Evolutionary conservation across 1,140 invertebrate species (phyloP).

Genomic region (Macrobrachium rosenbergii): DNA sequence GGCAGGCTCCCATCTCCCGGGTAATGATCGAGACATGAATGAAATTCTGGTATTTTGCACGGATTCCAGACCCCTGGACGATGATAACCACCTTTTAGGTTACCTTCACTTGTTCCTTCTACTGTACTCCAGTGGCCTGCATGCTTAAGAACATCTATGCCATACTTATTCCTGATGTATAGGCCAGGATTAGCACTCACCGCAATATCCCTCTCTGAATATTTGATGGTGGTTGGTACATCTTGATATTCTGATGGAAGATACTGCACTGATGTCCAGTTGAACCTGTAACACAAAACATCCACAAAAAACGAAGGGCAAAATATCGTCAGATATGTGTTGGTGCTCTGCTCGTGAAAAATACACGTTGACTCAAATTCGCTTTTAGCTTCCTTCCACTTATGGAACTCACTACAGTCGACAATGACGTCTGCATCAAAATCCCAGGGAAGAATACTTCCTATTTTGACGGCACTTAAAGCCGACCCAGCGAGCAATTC

Average conservation of each 20-base stretch:
- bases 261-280: background rate
- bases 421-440: conserved; percentile 13
- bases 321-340: background rate
- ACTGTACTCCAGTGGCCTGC: background rate
- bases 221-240: conserved; percentile 6
- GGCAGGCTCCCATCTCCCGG: conserved; percentile 43
- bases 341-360: background rate
- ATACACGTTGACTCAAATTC: background rate
- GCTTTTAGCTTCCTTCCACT: background rate
- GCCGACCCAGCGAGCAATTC: conserved; percentile 14
- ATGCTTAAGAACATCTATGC: conserved; percentile 44
- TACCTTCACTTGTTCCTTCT: background rate
- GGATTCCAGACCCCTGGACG: conserved; percentile 23
- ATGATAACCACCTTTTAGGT: conserved; percentile 16
- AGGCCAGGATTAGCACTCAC: conserved; percentile 30
- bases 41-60: conserved; percentile 25
- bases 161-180: conserved; percentile 27
- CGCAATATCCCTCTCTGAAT: background rate
- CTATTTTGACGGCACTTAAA: conserved; percentile 16
- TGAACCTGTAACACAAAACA: background rate
- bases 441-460: conserved; percentile 9
- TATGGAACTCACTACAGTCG: background rate
- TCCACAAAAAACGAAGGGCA: background rate
- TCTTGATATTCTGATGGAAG: background rate
- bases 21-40: conserved; percentile 43